Conservation (phyloP, 2,113 vertebrate species). For the Ranitomeya variabilis region DNA sequence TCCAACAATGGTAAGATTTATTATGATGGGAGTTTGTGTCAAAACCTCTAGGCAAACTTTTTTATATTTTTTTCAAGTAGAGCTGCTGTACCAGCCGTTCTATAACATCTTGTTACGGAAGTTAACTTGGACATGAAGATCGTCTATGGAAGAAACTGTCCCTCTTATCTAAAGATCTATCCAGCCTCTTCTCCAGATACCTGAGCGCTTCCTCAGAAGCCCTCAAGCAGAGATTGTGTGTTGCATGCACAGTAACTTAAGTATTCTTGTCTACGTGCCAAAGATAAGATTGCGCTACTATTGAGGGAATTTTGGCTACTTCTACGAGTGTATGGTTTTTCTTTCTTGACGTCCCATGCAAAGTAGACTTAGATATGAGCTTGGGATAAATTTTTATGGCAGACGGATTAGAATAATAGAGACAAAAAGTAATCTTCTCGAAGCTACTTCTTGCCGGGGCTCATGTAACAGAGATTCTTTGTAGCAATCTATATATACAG, state of each 20-base stretch:
- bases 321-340: neutral
- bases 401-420: slow-evolving; percentile 27
- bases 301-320: slow-evolving; percentile 25
- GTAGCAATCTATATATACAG: slow-evolving; percentile 65
- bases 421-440: slow-evolving; percentile 53
- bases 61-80: neutral
- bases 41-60: too few species aligned
- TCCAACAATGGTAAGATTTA: too few species aligned
- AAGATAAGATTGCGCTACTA: slow-evolving; percentile 46
- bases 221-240: neutral
- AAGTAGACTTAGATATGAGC: slow-evolving; percentile 44
- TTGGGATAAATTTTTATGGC: slow-evolving; percentile 48
- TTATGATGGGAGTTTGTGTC: too few species aligned
- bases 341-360: slow-evolving; percentile 28
- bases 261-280: neutral
- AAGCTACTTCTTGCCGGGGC: slow-evolving; percentile 48
- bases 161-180: neutral
- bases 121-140: neutral
- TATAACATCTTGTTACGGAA: neutral
- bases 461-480: slow-evolving; percentile 64
- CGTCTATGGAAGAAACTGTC: neutral
- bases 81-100: neutral
- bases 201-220: neutral
- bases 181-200: neutral
- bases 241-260: slow-evolving; percentile 15